These are phyloP conservation scores for Philopedon plagiatum DNA, from an alignment of 2,888 invertebrate genomes.

Conservation along the genomic window DNA sequence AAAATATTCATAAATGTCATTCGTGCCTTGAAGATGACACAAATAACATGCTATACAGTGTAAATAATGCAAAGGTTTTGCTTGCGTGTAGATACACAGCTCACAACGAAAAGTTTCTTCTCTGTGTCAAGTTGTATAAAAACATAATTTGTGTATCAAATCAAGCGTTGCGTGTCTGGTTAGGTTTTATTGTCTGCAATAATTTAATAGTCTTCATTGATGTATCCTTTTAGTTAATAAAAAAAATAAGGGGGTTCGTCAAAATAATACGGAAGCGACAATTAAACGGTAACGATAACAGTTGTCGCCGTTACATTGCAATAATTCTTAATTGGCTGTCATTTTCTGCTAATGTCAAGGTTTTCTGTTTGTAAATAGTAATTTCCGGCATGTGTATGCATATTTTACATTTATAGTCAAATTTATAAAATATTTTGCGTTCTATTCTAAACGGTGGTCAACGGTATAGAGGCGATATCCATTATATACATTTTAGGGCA, in stretches of 20 bases:
- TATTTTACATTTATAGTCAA: neutral
- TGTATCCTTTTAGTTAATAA: neutral
- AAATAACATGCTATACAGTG: too few species aligned
- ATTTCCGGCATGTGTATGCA: neutral
- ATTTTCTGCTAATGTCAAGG: neutral
- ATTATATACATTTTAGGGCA: too few species aligned
- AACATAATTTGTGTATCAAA: neutral
- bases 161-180: neutral
- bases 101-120: too few species aligned
- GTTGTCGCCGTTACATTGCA: neutral
- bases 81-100: too few species aligned
- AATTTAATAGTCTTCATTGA: constrained; percentile 12
- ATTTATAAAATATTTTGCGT: too few species aligned
- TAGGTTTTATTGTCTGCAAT: neutral
- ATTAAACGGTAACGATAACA: neutral
- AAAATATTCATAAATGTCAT: too few species aligned
- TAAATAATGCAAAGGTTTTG: too few species aligned
- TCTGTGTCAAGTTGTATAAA: neutral
- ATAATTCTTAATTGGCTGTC: neutral
- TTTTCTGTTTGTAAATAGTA: neutral
- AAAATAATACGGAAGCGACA: constrained; percentile 13
- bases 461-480: too few species aligned
- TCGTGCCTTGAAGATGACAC: too few species aligned
- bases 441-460: too few species aligned
- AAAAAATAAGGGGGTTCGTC: neutral